Percentiles rank a stretch among this genome's conserved stretches.
These are phyloP conservation scores for Channa striata DNA, from an alignment of 2,797 vertebrate species.

Conservation along the genomic window DNA sequence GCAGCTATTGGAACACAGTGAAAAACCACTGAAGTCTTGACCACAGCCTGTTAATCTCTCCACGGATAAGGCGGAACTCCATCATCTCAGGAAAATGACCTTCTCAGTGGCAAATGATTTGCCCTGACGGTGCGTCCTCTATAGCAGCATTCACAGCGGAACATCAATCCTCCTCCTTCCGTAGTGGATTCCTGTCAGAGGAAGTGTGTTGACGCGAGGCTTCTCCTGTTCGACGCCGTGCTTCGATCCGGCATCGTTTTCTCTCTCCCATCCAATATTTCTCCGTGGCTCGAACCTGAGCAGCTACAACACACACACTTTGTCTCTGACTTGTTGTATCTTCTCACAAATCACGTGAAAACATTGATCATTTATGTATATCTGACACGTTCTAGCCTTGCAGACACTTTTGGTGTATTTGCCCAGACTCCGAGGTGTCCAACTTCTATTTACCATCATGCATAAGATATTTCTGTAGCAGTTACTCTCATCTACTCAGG, in stretches of 20 bases:
- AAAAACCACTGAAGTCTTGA: background rate
- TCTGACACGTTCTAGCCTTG: too few relatives aligned
- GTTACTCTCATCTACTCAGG: too few relatives aligned
- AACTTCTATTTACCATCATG: too few relatives aligned
- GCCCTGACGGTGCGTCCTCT: constrained; percentile 1
- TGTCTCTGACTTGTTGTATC: too few relatives aligned
- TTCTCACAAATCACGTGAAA: too few relatives aligned
- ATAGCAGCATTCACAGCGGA: constrained; percentile 2
- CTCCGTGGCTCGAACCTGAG: background rate
- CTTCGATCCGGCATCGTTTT: background rate
- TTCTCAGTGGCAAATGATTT: constrained; percentile 18
- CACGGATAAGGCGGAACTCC: background rate
- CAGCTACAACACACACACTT: background rate
- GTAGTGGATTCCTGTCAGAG: background rate
- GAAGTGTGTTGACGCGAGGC: background rate
- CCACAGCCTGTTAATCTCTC: constrained; percentile 16
- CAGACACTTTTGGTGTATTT: too few relatives aligned
- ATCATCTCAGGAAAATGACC: constrained; percentile 29
- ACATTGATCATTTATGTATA: too few relatives aligned
- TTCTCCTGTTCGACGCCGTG: background rate
- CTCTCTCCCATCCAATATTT: background rate
- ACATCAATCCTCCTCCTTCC: constrained; percentile 10
- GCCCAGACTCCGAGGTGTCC: too few relatives aligned
- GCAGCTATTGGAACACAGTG: too few relatives aligned
- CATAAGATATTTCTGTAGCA: too few relatives aligned